These are phyloP conservation scores for Spisula solida DNA, from an alignment of 2,888 invertebrate genomes.

Conservation along the genomic window DNA sequence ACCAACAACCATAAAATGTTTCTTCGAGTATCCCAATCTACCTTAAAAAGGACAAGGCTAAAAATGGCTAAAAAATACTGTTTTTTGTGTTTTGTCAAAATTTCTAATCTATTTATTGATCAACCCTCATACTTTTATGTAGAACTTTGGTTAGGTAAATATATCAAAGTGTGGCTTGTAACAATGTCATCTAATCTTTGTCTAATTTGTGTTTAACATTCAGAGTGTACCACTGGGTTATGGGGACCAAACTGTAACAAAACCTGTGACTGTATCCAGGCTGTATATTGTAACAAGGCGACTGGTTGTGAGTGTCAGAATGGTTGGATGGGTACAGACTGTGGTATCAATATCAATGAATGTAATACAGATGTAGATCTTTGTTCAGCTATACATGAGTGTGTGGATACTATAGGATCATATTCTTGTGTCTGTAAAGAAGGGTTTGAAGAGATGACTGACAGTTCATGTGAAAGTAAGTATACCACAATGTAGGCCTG, in stretches of 20 bases:
- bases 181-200: too few relatives aligned
- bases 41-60: too few relatives aligned
- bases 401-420: conserved; percentile 66
- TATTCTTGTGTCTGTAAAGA: conserved; percentile 66
- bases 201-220: background rate
- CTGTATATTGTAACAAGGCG: conserved; percentile 39
- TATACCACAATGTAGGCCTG: background rate
- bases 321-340: conserved; percentile 55
- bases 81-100: too few relatives aligned
- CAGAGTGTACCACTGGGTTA: conserved; percentile 49
- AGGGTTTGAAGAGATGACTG: conserved; percentile 54
- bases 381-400: conserved; percentile 50
- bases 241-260: conserved; percentile 56
- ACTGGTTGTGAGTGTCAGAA: conserved; percentile 55
- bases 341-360: conserved; percentile 62
- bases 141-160: too few relatives aligned
- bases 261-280: conserved; percentile 42
- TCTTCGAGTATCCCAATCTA: too few relatives aligned
- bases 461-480: conserved; percentile 62
- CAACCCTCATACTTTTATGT: too few relatives aligned
- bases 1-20: too few relatives aligned
- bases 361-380: conserved; percentile 43
- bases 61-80: too few relatives aligned
- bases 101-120: too few relatives aligned
- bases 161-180: too few relatives aligned